Percentiles rank a stretch among this genome's conserved stretches.
These are phyloP conservation scores for Lepeophtheirus salmonis DNA, from an alignment of 1,140 invertebrate genomes.

Conservation along the genomic window DNA sequence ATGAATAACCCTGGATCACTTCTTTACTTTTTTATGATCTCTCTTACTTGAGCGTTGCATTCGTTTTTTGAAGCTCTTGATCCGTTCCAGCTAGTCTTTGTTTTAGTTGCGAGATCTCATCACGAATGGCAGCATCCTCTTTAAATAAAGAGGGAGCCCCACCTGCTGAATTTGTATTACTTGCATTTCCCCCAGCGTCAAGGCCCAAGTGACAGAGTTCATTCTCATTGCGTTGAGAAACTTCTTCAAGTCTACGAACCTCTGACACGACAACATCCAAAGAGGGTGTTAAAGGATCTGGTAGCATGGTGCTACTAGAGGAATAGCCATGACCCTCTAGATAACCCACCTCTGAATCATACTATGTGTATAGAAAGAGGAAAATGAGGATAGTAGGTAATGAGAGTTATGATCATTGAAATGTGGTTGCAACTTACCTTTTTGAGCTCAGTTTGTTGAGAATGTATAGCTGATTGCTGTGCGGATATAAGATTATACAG, in stretches of 20 bases:
- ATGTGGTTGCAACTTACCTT: conserved; percentile 1
- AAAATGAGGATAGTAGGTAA: background rate
- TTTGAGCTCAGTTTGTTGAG: conserved; percentile 15
- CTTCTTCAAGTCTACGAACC: conserved; percentile 9
- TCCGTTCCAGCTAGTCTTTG: conserved; percentile 14
- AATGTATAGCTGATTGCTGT: conserved; percentile 7
- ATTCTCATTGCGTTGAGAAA: conserved; percentile 7
- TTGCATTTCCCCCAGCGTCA: background rate
- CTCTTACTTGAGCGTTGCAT: conserved; percentile 6
- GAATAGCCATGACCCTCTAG: background rate
- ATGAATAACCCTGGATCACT: too few species aligned
- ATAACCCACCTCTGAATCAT: background rate
- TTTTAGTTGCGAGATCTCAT: conserved; percentile 1
- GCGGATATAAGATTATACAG: conserved; percentile 7
- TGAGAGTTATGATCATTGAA: background rate
- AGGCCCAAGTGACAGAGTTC: conserved; percentile 6
- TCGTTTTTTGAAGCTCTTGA: conserved; percentile 16
- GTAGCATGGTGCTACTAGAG: background rate
- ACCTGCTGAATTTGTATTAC: background rate
- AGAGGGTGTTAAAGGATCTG: background rate
- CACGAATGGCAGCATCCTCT: background rate
- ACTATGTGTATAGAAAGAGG: background rate
- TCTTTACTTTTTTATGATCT: too few species aligned
- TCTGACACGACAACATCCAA: conserved; percentile 6
- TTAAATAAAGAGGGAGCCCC: background rate